Evolutionary conservation across 2,113 vertebrate species (phyloP).

Genomic region (Arizona elegans): DNA sequence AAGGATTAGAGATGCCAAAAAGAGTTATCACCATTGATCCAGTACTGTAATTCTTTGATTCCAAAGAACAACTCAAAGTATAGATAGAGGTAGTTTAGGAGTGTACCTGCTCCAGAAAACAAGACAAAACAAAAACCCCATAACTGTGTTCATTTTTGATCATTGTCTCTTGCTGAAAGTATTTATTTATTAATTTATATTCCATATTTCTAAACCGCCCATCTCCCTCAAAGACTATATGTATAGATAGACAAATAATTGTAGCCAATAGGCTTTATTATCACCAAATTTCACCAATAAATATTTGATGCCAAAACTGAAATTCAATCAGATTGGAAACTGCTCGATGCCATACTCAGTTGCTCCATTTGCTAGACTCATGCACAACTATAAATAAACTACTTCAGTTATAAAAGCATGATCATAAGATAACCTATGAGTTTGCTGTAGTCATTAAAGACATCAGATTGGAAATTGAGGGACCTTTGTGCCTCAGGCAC

Average conservation of each 20-base stretch:
- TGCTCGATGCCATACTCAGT: neutral
- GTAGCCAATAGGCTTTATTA: neutral
- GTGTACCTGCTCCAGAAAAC: neutral
- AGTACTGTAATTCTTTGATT: neutral
- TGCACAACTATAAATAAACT: neutral
- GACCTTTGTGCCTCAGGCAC: neutral
- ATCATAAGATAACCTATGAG: neutral
- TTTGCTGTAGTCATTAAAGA: neutral
- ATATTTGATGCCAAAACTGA: neutral
- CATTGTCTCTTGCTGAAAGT: neutral
- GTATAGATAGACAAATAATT: neutral
- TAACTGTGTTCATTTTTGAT: neutral
- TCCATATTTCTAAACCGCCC: neutral
- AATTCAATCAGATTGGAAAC: neutral
- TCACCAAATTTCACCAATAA: neutral
- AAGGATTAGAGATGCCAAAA: neutral
- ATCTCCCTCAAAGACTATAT: neutral
- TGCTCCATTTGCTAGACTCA: neutral
- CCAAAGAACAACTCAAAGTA: neutral
- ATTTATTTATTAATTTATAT: neutral
- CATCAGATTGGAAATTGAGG: neutral
- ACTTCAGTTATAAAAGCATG: neutral
- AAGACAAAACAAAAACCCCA: neutral
- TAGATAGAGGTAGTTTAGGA: neutral
- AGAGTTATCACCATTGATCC: too few species aligned